Evolutionary conservation across 2,888 invertebrate species (phyloP), one percentile per base, ranked within the genome.

Genomic region (Cheilosia urbana): DNA sequence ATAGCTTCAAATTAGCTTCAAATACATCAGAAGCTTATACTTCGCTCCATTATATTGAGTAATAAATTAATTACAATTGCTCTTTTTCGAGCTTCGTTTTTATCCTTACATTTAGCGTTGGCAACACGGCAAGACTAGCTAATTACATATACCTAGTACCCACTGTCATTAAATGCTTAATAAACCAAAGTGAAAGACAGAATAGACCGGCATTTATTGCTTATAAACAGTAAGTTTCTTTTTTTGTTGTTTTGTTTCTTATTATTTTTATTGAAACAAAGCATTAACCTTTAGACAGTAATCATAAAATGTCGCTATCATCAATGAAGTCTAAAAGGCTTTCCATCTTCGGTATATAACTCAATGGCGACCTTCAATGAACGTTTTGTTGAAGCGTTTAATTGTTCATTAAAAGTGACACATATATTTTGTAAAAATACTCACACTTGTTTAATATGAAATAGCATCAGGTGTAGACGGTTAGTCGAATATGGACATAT

Each of bases 151-250:
- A n/a, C n/a, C n/a, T n/a, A 30, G 17, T 47, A 17, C 7, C 45
- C 9, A 17, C 55, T 57, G 55, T 34, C 55, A 57, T 57, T 57
- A 34, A 34, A 7, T 30, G 19, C 30, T 34, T 57, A 57, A 34
- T 57, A 4, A 34, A 34, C 34, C 9, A 17, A 34, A 55, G 34
- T 34, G 7, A 34, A 17, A 5, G 19, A 57, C 34, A 57, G 17
- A 30, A 57, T 34, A 57, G 27, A 15, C 55, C 34, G 34, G 19
- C 34, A 11, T 57, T 34, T 17, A 57, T 37, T 13, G 37, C 13
- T 37, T 37, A 3, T 0, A 34, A 34, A 34, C 17, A 30, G 30
- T n/a, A 9, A 55, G n/a, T 9, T 24, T 0, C 0, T 24, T 24
- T 24, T 24, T 27, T 30, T 30, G n/a, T n/a, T n/a, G n/a, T n/a